Evolutionary conservation across 2,797 vertebrate species (phyloP).

Genomic region (Pelochelys cantorii): DNA sequence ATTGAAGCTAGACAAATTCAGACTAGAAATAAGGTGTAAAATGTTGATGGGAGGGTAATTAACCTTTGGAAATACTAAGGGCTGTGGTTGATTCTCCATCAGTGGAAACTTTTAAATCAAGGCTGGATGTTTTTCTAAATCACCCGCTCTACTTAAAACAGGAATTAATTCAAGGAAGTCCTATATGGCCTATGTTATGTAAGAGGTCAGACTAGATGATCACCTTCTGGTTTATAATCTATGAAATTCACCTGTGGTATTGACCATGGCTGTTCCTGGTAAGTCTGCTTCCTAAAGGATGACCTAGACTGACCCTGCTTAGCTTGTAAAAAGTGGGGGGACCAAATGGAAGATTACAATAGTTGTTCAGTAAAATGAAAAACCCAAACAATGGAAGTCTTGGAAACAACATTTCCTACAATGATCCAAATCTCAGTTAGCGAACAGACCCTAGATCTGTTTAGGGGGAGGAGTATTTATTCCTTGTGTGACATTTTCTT

Average conservation of each 20-base stretch:
- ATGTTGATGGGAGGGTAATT: slow-evolving; percentile 43
- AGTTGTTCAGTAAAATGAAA: slow-evolving; percentile 23
- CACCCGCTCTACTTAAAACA: background rate
- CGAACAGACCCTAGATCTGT: slow-evolving; percentile 17
- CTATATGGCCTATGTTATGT: background rate
- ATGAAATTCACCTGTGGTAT: background rate
- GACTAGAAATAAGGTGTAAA: background rate
- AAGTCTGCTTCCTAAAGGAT: slow-evolving; percentile 59
- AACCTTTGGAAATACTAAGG: slow-evolving; percentile 29
- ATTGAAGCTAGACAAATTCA: background rate
- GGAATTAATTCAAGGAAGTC: background rate
- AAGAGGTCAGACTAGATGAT: slow-evolving; percentile 38
- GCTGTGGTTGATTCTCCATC: slow-evolving; percentile 40
- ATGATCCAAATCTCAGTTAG: slow-evolving; percentile 50
- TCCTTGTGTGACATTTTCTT: slow-evolving; percentile 61
- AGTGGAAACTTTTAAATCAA: background rate
- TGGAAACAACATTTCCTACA: slow-evolving; percentile 73
- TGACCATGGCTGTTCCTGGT: slow-evolving; percentile 54
- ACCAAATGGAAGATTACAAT: slow-evolving; percentile 69
- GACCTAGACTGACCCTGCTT: slow-evolving; percentile 69
- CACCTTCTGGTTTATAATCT: slow-evolving; percentile 4
- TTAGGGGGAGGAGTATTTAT: slow-evolving; percentile 49
- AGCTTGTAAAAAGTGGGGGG: slow-evolving; percentile 67
- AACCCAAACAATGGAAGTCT: slow-evolving; percentile 73
- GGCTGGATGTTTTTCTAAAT: slow-evolving; percentile 22